Percentiles rank a stretch among this genome's conserved stretches.
Evolutionary conservation across 2,113 vertebrate genomes (phyloP).

Genomic region (Puffinus mauretanicus): DNA sequence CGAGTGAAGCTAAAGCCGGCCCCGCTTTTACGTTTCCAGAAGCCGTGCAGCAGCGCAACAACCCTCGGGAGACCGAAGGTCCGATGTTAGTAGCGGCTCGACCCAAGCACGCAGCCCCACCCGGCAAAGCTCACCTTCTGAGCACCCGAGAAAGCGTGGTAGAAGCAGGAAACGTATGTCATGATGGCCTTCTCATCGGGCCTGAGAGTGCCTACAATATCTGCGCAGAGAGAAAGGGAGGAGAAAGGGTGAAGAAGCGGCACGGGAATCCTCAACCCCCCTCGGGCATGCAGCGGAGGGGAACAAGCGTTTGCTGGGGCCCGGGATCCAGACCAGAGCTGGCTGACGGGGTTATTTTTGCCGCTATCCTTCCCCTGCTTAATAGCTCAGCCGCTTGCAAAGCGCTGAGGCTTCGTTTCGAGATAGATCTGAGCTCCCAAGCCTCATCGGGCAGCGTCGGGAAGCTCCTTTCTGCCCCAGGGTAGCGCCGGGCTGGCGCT

Average conservation of each 20-base stretch:
- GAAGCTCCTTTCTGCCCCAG: neutral
- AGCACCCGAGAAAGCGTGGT: constrained; percentile 97
- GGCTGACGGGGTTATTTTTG: neutral
- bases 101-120: neutral
- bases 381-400: neutral
- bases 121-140: constrained; percentile 86
- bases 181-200: constrained; percentile 99
- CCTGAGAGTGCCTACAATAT: constrained; percentile 95
- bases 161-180: constrained; percentile 99
- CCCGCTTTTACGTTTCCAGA: neutral
- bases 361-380: neutral
- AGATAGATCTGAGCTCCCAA: neutral
- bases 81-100: neutral
- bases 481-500: neutral
- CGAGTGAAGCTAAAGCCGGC: neutral
- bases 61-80: neutral
- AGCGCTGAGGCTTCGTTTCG: neutral
- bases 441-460: neutral
- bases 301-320: constrained; percentile 12
- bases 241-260: constrained; percentile 50
- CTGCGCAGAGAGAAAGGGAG: constrained; percentile 76
- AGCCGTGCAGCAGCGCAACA: neutral
- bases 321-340: constrained; percentile 47
- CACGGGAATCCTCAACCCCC: neutral
- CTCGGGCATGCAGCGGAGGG: constrained; percentile 46